A percentile compares a stretch with the other conserved stretches of the same genome.
Conservation (phyloP, 2,888 invertebrate genomes). For the Cyrtodaria siliqua region DNA sequence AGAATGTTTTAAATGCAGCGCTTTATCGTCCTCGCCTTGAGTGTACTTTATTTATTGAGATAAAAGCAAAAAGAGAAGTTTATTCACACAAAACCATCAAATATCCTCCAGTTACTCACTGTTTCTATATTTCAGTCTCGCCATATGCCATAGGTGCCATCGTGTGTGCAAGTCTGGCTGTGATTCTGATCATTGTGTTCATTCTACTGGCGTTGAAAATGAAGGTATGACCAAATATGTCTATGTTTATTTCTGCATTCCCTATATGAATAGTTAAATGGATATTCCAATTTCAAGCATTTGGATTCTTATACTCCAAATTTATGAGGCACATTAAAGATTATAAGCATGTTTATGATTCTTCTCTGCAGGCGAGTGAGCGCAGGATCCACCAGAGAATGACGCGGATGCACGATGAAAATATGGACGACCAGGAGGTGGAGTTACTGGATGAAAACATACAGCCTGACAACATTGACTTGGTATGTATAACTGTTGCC, state of each 20-base stretch:
- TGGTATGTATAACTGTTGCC: slow-evolving; percentile 35
- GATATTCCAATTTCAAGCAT: too few relatives aligned
- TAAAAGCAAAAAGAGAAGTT: too few relatives aligned
- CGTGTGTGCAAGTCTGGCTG: slow-evolving; percentile 76
- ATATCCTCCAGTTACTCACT: too few relatives aligned
- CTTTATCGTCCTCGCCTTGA: too few relatives aligned
- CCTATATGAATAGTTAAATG: too few relatives aligned
- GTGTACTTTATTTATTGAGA: too few relatives aligned
- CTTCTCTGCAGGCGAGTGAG: slow-evolving; percentile 71
- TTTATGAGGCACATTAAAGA: too few relatives aligned
- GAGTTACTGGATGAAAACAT: slow-evolving; percentile 80
- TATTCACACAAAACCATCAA: too few relatives aligned
- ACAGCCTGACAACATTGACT: slow-evolving; percentile 65
- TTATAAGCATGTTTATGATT: too few relatives aligned
- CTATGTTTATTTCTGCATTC: too few relatives aligned
- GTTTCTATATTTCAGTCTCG: slow-evolving; percentile 71
- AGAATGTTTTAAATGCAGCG: too few relatives aligned
- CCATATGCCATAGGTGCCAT: slow-evolving; percentile 81
- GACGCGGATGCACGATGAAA: slow-evolving; percentile 79
- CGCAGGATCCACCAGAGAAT: slow-evolving; percentile 72
- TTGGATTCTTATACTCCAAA: too few relatives aligned
- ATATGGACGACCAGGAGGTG: slow-evolving; percentile 81
- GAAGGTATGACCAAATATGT: slow-evolving; percentile 78
- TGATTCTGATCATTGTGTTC: slow-evolving; percentile 77
- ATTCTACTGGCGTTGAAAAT: slow-evolving; percentile 77